Evolutionary conservation across 2,888 invertebrate genomes (phyloP), one percentile per base, ranked within the genome.

Genomic region (Amphiduros pacificus): DNA sequence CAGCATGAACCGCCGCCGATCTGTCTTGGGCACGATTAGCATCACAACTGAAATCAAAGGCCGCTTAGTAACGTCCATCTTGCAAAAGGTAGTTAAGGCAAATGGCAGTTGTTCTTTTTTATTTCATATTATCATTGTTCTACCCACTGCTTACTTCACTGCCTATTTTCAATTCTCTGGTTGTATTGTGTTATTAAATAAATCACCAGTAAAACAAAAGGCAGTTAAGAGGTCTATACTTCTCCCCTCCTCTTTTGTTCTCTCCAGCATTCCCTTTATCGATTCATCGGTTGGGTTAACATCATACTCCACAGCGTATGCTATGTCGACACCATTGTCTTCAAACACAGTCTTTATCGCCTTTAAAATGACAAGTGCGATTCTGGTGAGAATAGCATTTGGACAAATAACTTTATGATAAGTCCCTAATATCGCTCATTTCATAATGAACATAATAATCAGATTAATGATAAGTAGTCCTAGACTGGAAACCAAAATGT

Each of bases 1-100:
- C 32, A 79, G 64, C 66, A 80, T 73, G 62, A 77, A 77, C 22
- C 67, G 67, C 48, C 78, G 65, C 67, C 69, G 26, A 66, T 72
- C 66, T 68, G 64, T 75, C 72, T 52, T 56, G 9, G 69, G 65
- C 20, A 50, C 48, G 9, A 60, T 51, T 32, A 69, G 53, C 14
- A 69, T 24, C 14, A 69, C 52, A 28, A 69, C 68, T 68, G 56
- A 31, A 55, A 55, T 51, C 6, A 20, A 17, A 44, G 4, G 17
- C 17, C 36, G 36, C 36, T 36, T 36, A 36, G 11, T 36, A 36
- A 11, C 36, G 17, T 36, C 11, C 9, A 17, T 36, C 36, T 11
- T 36, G 44, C 44, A n/a, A 9, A 44, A n/a, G n/a, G 44, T 4
- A 5, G n/a, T 44, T 5, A 5, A 4, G 5, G 4, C 44, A 44